Conservation (phyloP, 1,140 invertebrate genomes). For the Drosophila carrolli region DNA sequence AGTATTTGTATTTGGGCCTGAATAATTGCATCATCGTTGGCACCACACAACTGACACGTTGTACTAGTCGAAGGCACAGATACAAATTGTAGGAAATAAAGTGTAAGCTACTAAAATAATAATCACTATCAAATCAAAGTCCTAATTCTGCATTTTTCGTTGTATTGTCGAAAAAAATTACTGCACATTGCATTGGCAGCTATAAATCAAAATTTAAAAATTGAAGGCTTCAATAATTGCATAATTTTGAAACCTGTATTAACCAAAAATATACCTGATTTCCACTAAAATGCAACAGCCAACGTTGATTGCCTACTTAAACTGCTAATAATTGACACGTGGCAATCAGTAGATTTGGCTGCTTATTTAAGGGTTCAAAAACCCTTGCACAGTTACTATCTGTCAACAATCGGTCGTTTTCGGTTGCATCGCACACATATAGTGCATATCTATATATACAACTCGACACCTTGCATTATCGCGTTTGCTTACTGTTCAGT, state of each 20-base stretch:
- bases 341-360: not conserved
- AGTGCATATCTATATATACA: not conserved
- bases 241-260: not conserved
- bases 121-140: not conserved
- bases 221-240: no score
- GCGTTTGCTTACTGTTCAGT: slow-evolving; percentile 10
- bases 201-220: no score
- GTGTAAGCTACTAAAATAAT: not conserved
- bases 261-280: not conserved
- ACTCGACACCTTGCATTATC: slow-evolving; percentile 26
- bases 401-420: slow-evolving; percentile 7
- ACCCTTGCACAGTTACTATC: not conserved
- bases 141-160: not conserved
- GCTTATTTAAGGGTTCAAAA: not conserved
- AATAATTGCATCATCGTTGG: slow-evolving; percentile 45
- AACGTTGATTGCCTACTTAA: no score
- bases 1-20: slow-evolving; percentile 20
- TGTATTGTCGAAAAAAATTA: no score
- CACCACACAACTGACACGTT: slow-evolving; percentile 16
- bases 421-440: slow-evolving; percentile 6
- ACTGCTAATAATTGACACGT: not conserved
- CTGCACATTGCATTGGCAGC: no score
- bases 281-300: no score
- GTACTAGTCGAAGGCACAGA: slow-evolving; percentile 1
- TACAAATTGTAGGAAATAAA: not conserved